Evolutionary conservation across 2,888 invertebrate genomes (phyloP).

Genomic region (Rambutsinella grinnellia): DNA sequence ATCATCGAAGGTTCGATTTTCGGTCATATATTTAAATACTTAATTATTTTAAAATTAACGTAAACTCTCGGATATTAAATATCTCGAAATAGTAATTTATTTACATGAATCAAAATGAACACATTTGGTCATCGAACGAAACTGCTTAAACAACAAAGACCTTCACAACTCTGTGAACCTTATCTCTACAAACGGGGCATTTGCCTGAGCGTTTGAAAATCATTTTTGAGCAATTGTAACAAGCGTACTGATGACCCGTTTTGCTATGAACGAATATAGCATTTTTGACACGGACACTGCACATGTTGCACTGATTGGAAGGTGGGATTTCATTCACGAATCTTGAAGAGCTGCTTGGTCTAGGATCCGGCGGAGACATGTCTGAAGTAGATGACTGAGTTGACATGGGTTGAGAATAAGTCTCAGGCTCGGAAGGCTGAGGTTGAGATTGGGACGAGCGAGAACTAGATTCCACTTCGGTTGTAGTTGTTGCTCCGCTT

Average conservation of each 20-base stretch:
- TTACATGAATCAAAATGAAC: no score
- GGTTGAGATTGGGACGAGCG: slow-evolving; percentile 28
- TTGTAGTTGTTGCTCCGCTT: neutral
- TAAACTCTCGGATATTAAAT: no score
- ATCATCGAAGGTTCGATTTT: no score
- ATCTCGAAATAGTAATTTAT: no score
- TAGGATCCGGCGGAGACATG: neutral
- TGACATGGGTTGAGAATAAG: no score
- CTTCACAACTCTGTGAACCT: slow-evolving; percentile 60
- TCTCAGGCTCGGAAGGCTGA: no score
- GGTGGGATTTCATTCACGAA: no score
- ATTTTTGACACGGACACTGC: slow-evolving; percentile 55
- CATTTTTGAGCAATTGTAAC: slow-evolving; percentile 58
- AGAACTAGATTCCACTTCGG: neutral
- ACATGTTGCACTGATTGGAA: slow-evolving; percentile 51
- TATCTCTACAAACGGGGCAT: slow-evolving; percentile 61
- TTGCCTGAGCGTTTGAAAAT: slow-evolving; percentile 58
- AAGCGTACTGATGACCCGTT: slow-evolving; percentile 58
- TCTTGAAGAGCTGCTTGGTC: neutral
- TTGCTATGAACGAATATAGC: slow-evolving; percentile 64
- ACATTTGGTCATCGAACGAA: no score
- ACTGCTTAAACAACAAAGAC: slow-evolving; percentile 35
- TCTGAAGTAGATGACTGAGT: no score
- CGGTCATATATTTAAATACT: no score
- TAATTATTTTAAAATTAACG: no score